Percentiles rank a stretch among this genome's conserved stretches.
These are phyloP conservation scores for Saccostrea cuccullata DNA, from an alignment of 1,140 invertebrate species.

Conservation along the genomic window DNA sequence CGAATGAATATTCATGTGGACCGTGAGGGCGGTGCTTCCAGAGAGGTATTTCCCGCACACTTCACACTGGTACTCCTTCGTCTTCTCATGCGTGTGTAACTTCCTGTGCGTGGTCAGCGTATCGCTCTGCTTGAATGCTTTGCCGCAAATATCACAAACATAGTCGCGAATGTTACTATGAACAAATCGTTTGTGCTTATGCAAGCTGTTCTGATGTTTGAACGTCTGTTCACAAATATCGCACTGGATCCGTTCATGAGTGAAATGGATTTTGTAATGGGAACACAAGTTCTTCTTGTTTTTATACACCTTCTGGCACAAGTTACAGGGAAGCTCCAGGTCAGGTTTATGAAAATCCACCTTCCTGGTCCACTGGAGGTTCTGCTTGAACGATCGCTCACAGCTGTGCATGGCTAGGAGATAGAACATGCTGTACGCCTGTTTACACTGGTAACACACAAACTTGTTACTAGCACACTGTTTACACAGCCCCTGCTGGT, in stretches of 20 bases:
- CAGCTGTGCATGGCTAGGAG: slow-evolving; percentile 17
- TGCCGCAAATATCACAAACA: slow-evolving; percentile 58
- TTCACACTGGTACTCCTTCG: slow-evolving; percentile 87
- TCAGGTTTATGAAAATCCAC: slow-evolving; percentile 82
- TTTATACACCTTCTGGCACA: slow-evolving; percentile 59
- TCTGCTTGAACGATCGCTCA: background rate
- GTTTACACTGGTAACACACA: slow-evolving; percentile 29
- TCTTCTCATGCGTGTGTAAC: slow-evolving; percentile 69
- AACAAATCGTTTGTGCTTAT: slow-evolving; percentile 51
- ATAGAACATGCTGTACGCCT: slow-evolving; percentile 20
- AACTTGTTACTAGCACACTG: background rate
- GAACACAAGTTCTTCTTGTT: slow-evolving; percentile 37
- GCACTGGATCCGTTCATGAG: slow-evolving; percentile 82
- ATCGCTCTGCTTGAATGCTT: slow-evolving; percentile 55
- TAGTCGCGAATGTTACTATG: slow-evolving; percentile 45
- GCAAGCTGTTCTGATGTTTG: slow-evolving; percentile 78
- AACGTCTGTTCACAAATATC: slow-evolving; percentile 94
- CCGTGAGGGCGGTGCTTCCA: slow-evolving; percentile 94
- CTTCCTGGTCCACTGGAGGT: background rate
- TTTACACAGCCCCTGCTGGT: background rate
- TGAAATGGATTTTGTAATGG: slow-evolving; percentile 86
- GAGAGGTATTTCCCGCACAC: slow-evolving; percentile 91
- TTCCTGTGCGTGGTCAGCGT: slow-evolving; percentile 51
- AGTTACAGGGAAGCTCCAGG: slow-evolving; percentile 44
- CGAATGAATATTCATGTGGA: slow-evolving; percentile 93